Base-by-base conservation (phyloP, 2,113 vertebrate genomes). In the Mola mola region DNA sequence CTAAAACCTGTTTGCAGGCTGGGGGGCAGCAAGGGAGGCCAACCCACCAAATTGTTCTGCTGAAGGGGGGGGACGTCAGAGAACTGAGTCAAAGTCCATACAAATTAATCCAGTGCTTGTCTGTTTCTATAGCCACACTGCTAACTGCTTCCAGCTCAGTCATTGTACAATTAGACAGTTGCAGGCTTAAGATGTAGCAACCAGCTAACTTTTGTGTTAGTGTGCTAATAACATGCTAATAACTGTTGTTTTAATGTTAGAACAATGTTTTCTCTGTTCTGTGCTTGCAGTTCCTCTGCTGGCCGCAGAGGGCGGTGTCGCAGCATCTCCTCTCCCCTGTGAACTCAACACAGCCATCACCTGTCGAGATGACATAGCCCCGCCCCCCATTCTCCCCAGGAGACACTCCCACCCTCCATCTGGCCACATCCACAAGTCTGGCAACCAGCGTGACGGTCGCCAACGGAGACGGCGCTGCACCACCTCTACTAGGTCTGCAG, bases 331-430 rank as follows among this genome's bases (percentile, higher is more conserved):
- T 0, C 91, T 91, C 4, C 91, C 94, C 9, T 95, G 95, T 34
- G 94, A 95, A 78, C 94, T 95, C 67, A 96, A 96, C 89, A 96
- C 94, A 0, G 88, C 93, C 75, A 95, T 96, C 83, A 95, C 94
- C 68, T 96, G 95, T 78, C 84, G 94, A 29, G 95, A 96, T 0
- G 94, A 96, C 12, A 81, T 95, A 1, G 92, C 93, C n/a, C 90
- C 89, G 4, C 93, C 94, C 31, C 94, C 94, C 7, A 89, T 92
- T 5, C 85, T 94, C 7, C 90, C 90, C 0, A 83, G 89, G 11
- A 81, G 83, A 15, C 84, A 79, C 48, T 91, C 92, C 13, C 88
- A 92, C 65, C 88, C 90, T 26, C 88, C 76, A 2, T 67, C 82
- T 0, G 70, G 75, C 33, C 34, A 83, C 7, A 11, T 51, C 62